Base-by-base conservation (phyloP, 2,888 invertebrate genomes). In the Scelioninae gen. 1 region DNA sequence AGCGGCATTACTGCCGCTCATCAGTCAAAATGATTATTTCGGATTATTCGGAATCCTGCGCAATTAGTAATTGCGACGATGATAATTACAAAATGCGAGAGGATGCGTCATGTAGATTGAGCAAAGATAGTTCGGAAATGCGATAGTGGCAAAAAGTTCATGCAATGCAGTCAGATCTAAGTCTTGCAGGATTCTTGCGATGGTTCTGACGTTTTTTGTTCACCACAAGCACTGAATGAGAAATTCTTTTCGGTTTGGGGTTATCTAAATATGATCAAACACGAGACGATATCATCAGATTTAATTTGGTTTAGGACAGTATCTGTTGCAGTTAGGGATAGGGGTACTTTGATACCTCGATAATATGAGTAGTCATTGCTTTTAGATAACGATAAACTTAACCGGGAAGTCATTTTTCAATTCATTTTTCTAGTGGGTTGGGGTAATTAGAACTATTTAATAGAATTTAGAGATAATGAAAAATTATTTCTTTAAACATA, bases 251-350 rank as follows among this genome's bases (percentile, higher is more conserved):
- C 45, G 34, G 13, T 56, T 60, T 31, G 5, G 32, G 43, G 45
- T 77, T 77, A 77, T 77, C 76, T 60, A 60, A 68, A 49, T 77
- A 60, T 38, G 66, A 77, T 77, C 76, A 47, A 40, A 60, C 68
- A 62, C 32, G 45, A 31, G 5, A 23, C 6, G 76, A 77, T 77
- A 53, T 68, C 9, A 45, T 68, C 55, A 15, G 16, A 51, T 58
- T 76, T 31, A 38, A 66, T 66, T 76, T 60, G 58, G 66, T 76
- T 66, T 66, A 49, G 56, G 16, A 10, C 31, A 6, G 0, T n/a
- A 13, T 16, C 16, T 11, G 51, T 29, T n/a, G 15, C 0, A 40
- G 10, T 0, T 13, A 0, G 13, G 60, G n/a, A 51, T 32, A 45
- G 34, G 11, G 23, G 16, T 23, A 7, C 29, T n/a, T 45, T 16